Evolutionary conservation across 1,140 invertebrate genomes (phyloP).

Genomic region (Saxidomus purpurata): DNA sequence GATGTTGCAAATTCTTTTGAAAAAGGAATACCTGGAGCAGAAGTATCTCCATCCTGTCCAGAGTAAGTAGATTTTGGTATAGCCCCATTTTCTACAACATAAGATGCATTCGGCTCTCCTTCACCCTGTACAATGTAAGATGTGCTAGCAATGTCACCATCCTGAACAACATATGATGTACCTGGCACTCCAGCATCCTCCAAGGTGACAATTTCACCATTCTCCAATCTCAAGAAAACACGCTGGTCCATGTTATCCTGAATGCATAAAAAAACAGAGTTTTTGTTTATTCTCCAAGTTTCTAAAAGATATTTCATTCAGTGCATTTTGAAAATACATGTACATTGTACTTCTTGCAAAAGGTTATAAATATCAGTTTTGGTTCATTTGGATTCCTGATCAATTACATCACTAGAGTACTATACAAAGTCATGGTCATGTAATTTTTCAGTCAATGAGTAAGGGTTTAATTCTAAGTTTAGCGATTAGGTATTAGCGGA

Average conservation of each 20-base stretch:
- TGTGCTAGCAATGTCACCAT: background rate
- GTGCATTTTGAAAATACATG: background rate
- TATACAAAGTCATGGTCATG: no score
- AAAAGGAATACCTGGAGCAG: no score
- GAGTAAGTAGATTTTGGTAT: background rate
- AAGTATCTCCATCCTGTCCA: no score
- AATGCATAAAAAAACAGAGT: background rate
- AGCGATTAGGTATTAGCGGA: no score
- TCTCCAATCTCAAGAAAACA: constrained; percentile 11
- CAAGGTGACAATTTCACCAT: constrained; percentile 15
- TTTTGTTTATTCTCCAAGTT: background rate
- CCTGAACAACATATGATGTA: background rate
- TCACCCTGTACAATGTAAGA: background rate
- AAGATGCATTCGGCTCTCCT: background rate
- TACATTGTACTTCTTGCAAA: no score
- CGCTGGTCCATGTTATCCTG: constrained; percentile 15
- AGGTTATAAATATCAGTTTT: no score
- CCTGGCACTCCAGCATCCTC: background rate
- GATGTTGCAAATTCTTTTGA: no score
- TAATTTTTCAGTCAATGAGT: no score
- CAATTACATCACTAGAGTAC: no score
- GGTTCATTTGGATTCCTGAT: no score
- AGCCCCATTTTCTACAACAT: background rate
- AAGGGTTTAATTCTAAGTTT: no score
- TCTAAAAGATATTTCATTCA: background rate